phyloP scores from a whole-genome alignment of 2,797 vertebrate species.

The Myotis myotis region DNA sequence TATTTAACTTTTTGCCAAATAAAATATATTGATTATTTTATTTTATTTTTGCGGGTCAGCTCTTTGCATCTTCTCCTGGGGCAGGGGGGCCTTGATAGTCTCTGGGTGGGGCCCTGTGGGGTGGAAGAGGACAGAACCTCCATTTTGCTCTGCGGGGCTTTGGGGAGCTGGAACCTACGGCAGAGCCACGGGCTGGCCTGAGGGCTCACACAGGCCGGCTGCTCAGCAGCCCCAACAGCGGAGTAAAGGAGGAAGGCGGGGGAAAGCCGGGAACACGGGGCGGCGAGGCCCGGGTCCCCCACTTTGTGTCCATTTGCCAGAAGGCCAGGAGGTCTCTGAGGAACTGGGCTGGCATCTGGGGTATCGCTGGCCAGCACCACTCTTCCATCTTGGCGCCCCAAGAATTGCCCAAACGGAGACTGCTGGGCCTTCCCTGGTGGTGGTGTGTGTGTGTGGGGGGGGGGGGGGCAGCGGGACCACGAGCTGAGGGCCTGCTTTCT shows the following conservation, averaged over 20 bases:
- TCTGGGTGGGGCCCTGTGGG: not conserved
- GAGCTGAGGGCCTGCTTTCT: conserved; percentile 37
- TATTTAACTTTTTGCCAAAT: conserved; percentile 90
- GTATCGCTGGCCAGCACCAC: not conserved
- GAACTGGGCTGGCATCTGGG: not conserved
- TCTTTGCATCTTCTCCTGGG: conserved; percentile 44
- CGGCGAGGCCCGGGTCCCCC: accelerated
- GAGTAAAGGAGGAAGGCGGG: not conserved
- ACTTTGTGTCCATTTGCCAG: not conserved
- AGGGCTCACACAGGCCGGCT: not conserved
- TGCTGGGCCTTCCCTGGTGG: not conserved
- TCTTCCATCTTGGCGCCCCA: conserved; percentile 45
- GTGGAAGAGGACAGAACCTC: not conserved
- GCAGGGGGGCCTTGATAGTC: not conserved
- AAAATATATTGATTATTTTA: conserved; percentile 87
- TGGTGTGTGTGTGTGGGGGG: too few relatives aligned
- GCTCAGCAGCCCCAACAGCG: accelerated
- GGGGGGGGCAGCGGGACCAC: not conserved
- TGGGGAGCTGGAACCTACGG: accelerated
- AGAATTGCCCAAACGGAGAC: not conserved
- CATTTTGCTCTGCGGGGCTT: not conserved
- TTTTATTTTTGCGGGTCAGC: conserved; percentile 55
- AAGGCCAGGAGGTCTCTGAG: not conserved
- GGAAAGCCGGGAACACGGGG: not conserved
- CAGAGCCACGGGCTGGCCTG: not conserved